phyloP scores from a whole-genome alignment of 2,113 vertebrate genomes.

The Myiopsitta monachus region DNA sequence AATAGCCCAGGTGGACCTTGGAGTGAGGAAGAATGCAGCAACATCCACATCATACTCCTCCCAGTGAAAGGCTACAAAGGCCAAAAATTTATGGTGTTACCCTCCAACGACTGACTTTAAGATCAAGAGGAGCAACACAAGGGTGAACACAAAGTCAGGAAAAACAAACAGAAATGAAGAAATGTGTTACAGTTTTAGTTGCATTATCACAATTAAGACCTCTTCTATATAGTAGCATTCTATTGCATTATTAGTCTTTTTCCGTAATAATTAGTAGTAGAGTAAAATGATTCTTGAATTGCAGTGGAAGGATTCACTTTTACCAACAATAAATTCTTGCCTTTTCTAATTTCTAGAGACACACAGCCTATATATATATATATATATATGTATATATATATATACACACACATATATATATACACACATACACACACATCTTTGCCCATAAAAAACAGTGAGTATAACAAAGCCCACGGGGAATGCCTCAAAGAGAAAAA shows the following conservation, averaged over 20 bases:
- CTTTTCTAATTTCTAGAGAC: not conserved
- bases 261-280: not conserved
- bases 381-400: too few species aligned
- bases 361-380: rapidly evolving
- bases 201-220: not conserved
- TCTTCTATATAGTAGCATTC: not conserved
- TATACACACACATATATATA: rapidly evolving
- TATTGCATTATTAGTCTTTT: not conserved
- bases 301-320: not conserved
- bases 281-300: not conserved
- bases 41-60: not conserved
- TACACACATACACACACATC: not conserved
- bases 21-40: not conserved
- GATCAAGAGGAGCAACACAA: not conserved
- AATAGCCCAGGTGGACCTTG: not conserved
- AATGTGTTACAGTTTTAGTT: not conserved
- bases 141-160: not conserved
- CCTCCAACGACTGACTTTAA: not conserved
- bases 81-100: not conserved
- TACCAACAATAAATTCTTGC: not conserved
- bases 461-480: not conserved
- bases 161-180: not conserved
- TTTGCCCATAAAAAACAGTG: not conserved
- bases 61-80: not conserved
- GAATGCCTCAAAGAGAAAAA: not conserved